Percentiles rank a stretch among this genome's conserved stretches.
These are phyloP conservation scores for Trilocha varians DNA, from an alignment of 2,888 invertebrate genomes.

Conservation along the genomic window DNA sequence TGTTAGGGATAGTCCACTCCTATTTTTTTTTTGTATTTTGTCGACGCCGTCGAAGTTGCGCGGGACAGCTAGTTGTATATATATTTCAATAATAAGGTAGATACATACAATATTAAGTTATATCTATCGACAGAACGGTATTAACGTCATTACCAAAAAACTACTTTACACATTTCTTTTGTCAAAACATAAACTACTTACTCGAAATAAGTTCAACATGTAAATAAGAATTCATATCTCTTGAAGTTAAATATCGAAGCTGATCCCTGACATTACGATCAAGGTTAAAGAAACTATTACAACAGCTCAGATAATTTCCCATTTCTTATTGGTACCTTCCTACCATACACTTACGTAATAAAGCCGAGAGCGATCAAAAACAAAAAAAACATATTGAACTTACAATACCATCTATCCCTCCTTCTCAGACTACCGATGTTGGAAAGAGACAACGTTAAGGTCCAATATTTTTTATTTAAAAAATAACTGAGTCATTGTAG, in stretches of 20 bases:
- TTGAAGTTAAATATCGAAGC: background rate
- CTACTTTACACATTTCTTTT: too few relatives aligned
- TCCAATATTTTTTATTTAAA: constrained; percentile 28
- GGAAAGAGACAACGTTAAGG: constrained; percentile 24
- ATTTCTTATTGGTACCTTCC: background rate
- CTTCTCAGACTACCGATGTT: constrained; percentile 20
- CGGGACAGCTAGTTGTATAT: too few relatives aligned
- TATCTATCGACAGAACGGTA: too few relatives aligned
- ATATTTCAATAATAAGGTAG: too few relatives aligned
- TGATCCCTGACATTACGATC: background rate
- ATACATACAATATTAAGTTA: too few relatives aligned
- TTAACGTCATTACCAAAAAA: too few relatives aligned
- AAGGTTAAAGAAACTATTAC: background rate
- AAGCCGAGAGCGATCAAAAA: constrained; percentile 34
- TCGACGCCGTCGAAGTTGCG: too few relatives aligned
- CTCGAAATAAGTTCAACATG: too few relatives aligned
- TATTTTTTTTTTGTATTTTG: too few relatives aligned
- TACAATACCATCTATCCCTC: constrained; percentile 21
- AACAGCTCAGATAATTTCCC: background rate
- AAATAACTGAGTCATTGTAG: constrained; percentile 52
- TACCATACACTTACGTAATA: constrained; percentile 4
- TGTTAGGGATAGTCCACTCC: too few relatives aligned
- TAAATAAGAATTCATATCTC: too few relatives aligned
- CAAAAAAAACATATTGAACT: constrained; percentile 48
- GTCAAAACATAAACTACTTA: too few relatives aligned